phyloP scores from a whole-genome alignment of 2,888 invertebrate species.

The Heliconius ismenius region DNA sequence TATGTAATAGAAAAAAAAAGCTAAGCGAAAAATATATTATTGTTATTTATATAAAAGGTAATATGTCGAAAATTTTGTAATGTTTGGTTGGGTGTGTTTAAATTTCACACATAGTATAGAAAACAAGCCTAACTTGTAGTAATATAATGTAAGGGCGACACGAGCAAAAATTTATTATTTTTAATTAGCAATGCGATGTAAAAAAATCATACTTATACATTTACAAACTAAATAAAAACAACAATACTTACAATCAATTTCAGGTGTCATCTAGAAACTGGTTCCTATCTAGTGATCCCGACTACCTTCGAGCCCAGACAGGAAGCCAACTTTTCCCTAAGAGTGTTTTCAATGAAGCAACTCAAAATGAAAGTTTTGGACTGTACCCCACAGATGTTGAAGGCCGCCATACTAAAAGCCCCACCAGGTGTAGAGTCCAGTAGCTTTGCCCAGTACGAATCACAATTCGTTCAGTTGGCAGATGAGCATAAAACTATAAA shows the following conservation, averaged over 20 bases:
- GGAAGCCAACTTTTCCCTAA: constrained; percentile 92
- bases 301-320: constrained; percentile 95
- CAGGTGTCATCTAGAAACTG: constrained; percentile 89
- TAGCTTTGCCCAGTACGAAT: constrained; percentile 92
- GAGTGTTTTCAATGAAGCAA: constrained; percentile 89
- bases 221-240: background rate
- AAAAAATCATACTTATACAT: background rate
- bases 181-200: background rate
- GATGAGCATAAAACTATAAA: constrained; percentile 95
- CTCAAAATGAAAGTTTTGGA: constrained; percentile 88
- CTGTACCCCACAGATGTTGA: constrained; percentile 85
- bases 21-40: constrained; percentile 10
- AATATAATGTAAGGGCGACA: background rate
- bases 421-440: constrained; percentile 86
- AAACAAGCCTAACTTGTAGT: background rate
- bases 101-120: too few relatives aligned
- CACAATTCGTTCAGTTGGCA: constrained; percentile 93
- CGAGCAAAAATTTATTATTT: background rate
- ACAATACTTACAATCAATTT: constrained; percentile 19
- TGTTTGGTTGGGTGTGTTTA: background rate
- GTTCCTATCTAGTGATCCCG: constrained; percentile 92
- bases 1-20: background rate
- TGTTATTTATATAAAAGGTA: background rate
- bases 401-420: constrained; percentile 89
- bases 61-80: background rate